Evolutionary conservation across 1,140 invertebrate genomes (phyloP).

Genomic region (Drosophila bocki): DNA sequence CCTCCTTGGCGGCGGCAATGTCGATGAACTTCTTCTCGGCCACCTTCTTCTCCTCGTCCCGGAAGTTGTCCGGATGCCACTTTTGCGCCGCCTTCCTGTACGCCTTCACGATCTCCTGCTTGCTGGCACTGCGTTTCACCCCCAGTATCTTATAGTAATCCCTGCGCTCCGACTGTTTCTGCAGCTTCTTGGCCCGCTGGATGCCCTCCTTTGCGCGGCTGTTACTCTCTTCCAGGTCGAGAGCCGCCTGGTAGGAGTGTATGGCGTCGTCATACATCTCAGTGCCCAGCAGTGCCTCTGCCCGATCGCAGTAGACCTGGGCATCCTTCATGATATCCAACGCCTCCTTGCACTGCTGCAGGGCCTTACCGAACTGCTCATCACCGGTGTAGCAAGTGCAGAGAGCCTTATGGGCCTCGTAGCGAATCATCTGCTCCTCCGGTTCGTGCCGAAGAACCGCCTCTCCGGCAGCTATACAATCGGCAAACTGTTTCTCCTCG

Average conservation of each 20-base stretch:
- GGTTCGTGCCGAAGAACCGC: conserved; percentile 90
- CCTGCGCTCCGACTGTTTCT: conserved; percentile 96
- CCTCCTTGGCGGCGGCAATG: conserved; percentile 99
- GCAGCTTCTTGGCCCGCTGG: conserved; percentile 95
- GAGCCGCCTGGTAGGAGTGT: conserved; percentile 93
- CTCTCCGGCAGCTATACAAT: conserved; percentile 91
- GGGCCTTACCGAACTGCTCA: conserved; percentile 88
- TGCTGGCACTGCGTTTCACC: conserved; percentile 91
- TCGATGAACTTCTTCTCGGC: conserved; percentile 99
- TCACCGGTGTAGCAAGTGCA: conserved; percentile 91
- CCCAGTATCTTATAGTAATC: conserved; percentile 99
- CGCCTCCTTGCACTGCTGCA: conserved; percentile 93
- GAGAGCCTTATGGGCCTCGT: conserved; percentile 90
- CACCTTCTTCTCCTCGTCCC: conserved; percentile 95
- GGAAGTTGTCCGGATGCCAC: conserved; percentile 99
- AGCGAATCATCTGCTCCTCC: conserved; percentile 90
- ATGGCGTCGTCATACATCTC: conserved; percentile 98
- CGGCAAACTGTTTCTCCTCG: conserved; percentile 89
- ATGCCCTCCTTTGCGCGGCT: conserved; percentile 95
- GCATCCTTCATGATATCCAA: conserved; percentile 92
- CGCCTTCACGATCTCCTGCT: conserved; percentile 97
- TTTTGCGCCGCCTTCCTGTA: conserved; percentile 98
- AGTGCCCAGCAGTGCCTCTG: conserved; percentile 94
- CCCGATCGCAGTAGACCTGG: conserved; percentile 94
- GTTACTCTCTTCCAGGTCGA: conserved; percentile 93